Evolutionary conservation across 1,140 invertebrate genomes (phyloP).

Genomic region (Oppia nitens): DNA sequence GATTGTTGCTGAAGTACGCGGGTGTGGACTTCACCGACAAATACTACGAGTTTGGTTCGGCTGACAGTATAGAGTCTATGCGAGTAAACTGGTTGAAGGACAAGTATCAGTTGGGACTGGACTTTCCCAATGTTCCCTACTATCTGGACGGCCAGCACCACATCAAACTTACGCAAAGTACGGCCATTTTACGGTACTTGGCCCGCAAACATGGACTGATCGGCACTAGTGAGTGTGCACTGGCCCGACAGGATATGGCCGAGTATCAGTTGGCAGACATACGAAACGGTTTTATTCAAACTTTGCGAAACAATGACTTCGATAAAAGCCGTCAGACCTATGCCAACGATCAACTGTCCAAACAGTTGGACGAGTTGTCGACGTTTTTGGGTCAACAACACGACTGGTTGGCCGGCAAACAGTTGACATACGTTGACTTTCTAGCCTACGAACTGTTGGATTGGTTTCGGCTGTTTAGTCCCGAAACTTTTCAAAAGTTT

Average conservation of each 20-base stretch:
- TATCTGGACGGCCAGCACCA: constrained; percentile 21
- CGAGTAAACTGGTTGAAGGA: constrained; percentile 23
- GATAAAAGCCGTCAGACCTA: constrained; percentile 18
- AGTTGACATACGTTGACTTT: constrained; percentile 36
- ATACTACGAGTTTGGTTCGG: constrained; percentile 19
- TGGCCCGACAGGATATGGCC: constrained; percentile 30
- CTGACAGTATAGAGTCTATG: constrained; percentile 13
- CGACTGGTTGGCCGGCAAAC: constrained; percentile 32
- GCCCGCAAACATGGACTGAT: constrained; percentile 24
- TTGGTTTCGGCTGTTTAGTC: constrained; percentile 27
- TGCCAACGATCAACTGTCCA: constrained; percentile 24
- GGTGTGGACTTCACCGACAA: constrained; percentile 48
- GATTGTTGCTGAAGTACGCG: constrained; percentile 49
- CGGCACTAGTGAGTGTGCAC: constrained; percentile 30
- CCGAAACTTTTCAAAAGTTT: constrained; percentile 29
- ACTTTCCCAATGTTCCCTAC: constrained; percentile 27
- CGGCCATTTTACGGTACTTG: constrained; percentile 34
- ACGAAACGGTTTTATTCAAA: constrained; percentile 18
- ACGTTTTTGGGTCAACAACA: constrained; percentile 29
- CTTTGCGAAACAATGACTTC: constrained; percentile 21
- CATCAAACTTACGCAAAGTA: constrained; percentile 27
- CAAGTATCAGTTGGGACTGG: constrained; percentile 24
- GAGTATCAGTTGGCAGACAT: constrained; percentile 32
- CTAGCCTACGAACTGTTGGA: constrained; percentile 35
- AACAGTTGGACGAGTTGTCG: constrained; percentile 25